phyloP scores from a whole-genome alignment of 2,113 vertebrate species.

The Zosterops hypoxanthus region DNA sequence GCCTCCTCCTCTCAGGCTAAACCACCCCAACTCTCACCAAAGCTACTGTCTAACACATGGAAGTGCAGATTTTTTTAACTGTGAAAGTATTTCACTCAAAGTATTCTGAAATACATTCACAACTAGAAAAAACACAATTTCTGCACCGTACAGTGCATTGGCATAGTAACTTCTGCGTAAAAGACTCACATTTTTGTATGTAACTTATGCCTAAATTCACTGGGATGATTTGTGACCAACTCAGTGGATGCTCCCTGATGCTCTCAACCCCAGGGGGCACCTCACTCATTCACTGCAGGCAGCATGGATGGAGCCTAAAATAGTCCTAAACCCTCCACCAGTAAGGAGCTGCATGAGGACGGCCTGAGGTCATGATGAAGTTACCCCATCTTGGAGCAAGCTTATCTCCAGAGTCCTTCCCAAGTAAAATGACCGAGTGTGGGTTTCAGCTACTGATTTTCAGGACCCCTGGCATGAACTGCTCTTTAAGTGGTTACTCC shows the following conservation, averaged over 20 bases:
- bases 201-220: background rate
- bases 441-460: background rate
- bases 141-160: background rate
- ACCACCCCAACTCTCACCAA: background rate
- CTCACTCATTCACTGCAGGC: background rate
- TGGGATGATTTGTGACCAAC: background rate
- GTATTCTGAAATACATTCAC: background rate
- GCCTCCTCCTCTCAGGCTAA: background rate
- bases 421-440: fast-evolving
- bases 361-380: background rate
- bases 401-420: background rate
- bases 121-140: background rate
- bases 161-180: background rate
- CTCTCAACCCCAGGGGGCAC: background rate
- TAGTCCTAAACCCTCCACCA: background rate
- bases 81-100: background rate
- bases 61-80: background rate
- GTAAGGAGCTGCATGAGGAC: background rate
- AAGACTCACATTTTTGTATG: background rate
- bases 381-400: background rate
- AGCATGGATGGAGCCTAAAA: background rate
- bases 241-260: background rate
- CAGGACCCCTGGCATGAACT: background rate
- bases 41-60: background rate
- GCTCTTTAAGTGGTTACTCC: background rate